Percentiles rank a stretch among this genome's conserved stretches.
Evolutionary conservation across 2,113 vertebrate species (phyloP).

Genomic region (Etheostoma cragini): DNA sequence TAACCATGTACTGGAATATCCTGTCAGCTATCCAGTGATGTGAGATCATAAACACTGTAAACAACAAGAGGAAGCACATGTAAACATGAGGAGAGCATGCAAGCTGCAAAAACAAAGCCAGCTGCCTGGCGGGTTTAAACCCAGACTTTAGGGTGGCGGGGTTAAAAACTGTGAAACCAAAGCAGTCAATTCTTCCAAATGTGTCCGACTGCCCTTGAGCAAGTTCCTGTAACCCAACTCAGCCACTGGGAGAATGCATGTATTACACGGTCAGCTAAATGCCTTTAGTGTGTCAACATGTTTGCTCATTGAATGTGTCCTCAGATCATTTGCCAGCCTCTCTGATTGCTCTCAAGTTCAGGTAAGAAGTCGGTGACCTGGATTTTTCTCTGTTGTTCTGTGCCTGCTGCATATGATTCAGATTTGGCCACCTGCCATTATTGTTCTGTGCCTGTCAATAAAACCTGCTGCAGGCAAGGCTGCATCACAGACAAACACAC

Average conservation of each 20-base stretch:
- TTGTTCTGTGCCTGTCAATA: constrained; percentile 35
- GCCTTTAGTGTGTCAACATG: neutral
- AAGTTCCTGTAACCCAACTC: neutral
- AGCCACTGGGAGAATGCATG: neutral
- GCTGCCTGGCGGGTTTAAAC: neutral
- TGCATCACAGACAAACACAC: constrained; percentile 26
- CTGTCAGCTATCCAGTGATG: neutral
- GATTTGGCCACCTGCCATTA: constrained; percentile 55
- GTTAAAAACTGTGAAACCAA: neutral
- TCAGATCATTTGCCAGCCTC: neutral
- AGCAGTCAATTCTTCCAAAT: constrained; percentile 8
- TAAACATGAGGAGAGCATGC: neutral
- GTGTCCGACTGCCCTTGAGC: neutral
- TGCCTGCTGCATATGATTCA: constrained; percentile 29
- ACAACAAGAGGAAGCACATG: neutral
- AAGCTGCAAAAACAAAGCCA: neutral
- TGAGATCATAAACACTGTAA: neutral
- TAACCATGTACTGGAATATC: neutral
- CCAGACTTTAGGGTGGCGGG: neutral
- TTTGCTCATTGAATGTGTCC: constrained; percentile 8
- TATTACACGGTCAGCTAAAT: neutral
- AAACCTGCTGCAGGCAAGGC: constrained; percentile 47
- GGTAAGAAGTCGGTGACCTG: constrained; percentile 47
- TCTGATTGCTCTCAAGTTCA: constrained; percentile 3
- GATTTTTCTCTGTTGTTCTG: constrained; percentile 24